phyloP scores from a whole-genome alignment of 2,113 vertebrate genomes.

The Dicaeum eximium region DNA sequence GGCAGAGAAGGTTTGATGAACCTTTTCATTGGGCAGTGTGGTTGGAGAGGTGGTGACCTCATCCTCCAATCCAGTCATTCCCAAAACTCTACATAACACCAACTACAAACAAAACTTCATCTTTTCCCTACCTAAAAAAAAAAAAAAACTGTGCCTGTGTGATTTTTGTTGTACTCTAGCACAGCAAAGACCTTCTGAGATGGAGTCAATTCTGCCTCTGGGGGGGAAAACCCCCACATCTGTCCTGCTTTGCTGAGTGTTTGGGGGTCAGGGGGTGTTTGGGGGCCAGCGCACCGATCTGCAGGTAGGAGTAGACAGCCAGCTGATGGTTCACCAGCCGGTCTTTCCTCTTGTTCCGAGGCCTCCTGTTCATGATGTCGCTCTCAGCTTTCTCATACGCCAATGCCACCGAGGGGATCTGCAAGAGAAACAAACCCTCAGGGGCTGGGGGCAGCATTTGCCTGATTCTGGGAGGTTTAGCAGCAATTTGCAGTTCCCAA shows the following conservation, averaged over 20 bases:
- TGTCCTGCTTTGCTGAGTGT: not conserved
- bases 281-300: slow-evolving; percentile 68
- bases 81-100: no score
- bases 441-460: not conserved
- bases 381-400: slow-evolving; percentile 82
- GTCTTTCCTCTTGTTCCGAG: slow-evolving; percentile 75
- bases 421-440: not conserved
- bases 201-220: no score
- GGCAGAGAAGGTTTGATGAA: no score
- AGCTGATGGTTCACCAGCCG: slow-evolving; percentile 75
- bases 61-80: no score
- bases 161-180: no score
- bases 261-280: fast-evolving
- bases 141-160: no score
- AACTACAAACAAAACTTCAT: no score
- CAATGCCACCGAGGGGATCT: slow-evolving; percentile 81
- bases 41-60: no score
- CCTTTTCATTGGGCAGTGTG: no score
- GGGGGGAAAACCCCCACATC: no score
- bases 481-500: not conserved
- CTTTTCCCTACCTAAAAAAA: no score
- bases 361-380: slow-evolving; percentile 81
- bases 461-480: not conserved
- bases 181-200: no score
- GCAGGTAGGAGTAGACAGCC: slow-evolving; percentile 77